A percentile compares a stretch with the other conserved stretches of the same genome.
phyloP scores from a whole-genome alignment of 1,140 invertebrate genomes.

The Stegodyphus mimosarum region DNA sequence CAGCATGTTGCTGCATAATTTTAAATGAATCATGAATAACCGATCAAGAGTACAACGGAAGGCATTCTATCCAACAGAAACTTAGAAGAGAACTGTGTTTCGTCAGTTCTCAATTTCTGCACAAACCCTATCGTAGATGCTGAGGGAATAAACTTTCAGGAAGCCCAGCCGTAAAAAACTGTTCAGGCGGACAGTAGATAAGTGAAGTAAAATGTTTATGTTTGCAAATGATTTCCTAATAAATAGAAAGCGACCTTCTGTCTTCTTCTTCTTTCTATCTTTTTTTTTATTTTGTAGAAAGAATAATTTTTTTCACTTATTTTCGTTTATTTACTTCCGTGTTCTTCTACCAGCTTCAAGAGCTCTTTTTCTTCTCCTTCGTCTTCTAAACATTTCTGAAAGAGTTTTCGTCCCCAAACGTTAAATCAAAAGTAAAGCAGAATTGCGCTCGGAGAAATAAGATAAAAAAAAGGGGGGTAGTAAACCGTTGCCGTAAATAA shows the following conservation, averaged over 20 bases:
- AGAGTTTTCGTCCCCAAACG: constrained; percentile 9
- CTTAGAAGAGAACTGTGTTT: no score
- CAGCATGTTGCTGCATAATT: no score
- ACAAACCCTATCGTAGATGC: not conserved
- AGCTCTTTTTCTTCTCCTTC: not conserved
- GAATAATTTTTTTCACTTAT: constrained; percentile 1
- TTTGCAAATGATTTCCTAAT: constrained; percentile 60
- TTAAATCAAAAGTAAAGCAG: constrained; percentile 38
- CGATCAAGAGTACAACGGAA: no score
- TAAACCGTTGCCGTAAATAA: constrained; percentile 35
- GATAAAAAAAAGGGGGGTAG: not conserved
- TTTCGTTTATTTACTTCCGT: not conserved
- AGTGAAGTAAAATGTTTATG: constrained; percentile 57
- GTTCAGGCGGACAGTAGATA: constrained; percentile 33
- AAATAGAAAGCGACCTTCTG: constrained; percentile 57
- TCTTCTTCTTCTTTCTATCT: constrained; percentile 14
- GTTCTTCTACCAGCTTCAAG: not conserved
- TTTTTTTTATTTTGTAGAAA: not conserved
- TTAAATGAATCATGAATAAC: no score
- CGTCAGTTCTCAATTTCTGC: constrained; percentile 2
- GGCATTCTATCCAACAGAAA: no score
- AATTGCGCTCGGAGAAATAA: constrained; percentile 41
- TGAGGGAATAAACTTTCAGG: constrained; percentile 52
- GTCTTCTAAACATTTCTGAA: not conserved
- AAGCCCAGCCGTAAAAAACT: constrained; percentile 42